phyloP scores from a whole-genome alignment of 2,113 vertebrate species.

The Peromyscus leucopus region DNA sequence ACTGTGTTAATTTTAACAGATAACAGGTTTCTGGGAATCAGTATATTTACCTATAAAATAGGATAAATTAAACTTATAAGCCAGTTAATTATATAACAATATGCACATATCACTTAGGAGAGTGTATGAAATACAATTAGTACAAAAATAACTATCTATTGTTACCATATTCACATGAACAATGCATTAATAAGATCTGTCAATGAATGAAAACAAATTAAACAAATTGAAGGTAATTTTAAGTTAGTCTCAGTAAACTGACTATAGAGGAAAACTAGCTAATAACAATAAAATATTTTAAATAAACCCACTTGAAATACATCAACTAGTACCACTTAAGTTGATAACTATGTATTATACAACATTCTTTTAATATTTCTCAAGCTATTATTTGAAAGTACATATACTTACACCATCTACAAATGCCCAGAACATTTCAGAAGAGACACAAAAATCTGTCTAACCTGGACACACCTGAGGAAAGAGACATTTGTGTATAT shows the following conservation, averaged over 20 bases:
- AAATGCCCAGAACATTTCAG: not conserved
- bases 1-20: not conserved
- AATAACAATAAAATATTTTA: slow-evolving; percentile 29
- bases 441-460: not conserved
- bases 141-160: not conserved
- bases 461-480: not conserved
- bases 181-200: not conserved
- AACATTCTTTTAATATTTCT: slow-evolving; percentile 46
- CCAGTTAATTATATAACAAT: not conserved
- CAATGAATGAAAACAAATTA: slow-evolving; percentile 7
- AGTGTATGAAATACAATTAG: not conserved
- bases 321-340: not conserved
- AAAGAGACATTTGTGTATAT: not conserved
- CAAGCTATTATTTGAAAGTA: not conserved
- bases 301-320: not conserved
- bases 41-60: not conserved
- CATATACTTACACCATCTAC: not conserved
- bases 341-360: not conserved
- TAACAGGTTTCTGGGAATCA: not conserved
- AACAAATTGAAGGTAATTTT: not conserved
- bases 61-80: not conserved
- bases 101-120: slow-evolving; percentile 5
- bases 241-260: slow-evolving; percentile 46
- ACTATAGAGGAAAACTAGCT: not conserved
- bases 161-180: slow-evolving; percentile 28